Evolutionary conservation across 2,797 vertebrate species (phyloP).

Genomic region (Coluber constrictor): DNA sequence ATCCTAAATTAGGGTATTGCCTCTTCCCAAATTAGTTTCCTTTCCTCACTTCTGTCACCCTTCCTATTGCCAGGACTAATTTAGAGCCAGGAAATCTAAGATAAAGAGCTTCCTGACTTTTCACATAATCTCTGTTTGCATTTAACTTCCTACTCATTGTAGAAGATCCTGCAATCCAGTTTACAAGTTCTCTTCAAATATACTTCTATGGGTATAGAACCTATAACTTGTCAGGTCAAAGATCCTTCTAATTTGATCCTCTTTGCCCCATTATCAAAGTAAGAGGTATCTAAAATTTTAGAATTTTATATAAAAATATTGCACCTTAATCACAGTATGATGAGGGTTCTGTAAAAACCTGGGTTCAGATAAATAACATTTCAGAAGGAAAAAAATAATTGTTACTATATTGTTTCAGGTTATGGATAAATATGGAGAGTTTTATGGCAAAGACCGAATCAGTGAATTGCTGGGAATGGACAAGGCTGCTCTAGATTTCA

Average conservation of each 20-base stretch:
- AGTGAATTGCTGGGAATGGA: constrained; percentile 91
- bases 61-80: not conserved
- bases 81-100: not conserved
- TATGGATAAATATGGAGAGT: constrained; percentile 91
- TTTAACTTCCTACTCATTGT: not conserved
- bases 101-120: not conserved
- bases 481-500: constrained; percentile 87
- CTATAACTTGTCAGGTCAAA: not conserved
- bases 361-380: not conserved
- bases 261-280: not conserved
- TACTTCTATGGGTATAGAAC: not conserved
- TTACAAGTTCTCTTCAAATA: not conserved
- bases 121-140: not conserved
- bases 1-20: not conserved
- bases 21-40: not conserved
- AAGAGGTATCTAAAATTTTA: not conserved
- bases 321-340: not conserved
- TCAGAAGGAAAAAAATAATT: not conserved
- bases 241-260: not conserved
- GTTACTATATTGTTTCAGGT: constrained; percentile 72
- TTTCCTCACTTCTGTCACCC: not conserved
- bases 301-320: not conserved
- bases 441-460: constrained; percentile 87
- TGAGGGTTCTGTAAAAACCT: not conserved
- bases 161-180: not conserved